A percentile compares a stretch with the other conserved stretches of the same genome.
phyloP scores from a whole-genome alignment of 1,140 invertebrate species.

The Acyrthosiphon pisum region DNA sequence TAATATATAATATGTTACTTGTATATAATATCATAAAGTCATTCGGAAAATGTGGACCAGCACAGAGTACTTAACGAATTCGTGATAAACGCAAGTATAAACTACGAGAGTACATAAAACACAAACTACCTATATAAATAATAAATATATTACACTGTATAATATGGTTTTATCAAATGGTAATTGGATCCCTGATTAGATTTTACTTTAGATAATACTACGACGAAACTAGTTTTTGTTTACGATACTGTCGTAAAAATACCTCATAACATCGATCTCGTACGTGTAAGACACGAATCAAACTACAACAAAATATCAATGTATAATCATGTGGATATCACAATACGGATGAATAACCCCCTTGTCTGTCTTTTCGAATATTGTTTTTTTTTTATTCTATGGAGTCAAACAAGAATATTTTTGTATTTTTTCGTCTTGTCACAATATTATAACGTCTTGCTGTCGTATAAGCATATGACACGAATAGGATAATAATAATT shows the following conservation, averaged over 20 bases:
- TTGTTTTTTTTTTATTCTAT: neutral
- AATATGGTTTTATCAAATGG: neutral
- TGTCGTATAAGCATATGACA: neutral
- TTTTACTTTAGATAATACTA: neutral
- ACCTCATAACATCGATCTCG: slow-evolving; percentile 15
- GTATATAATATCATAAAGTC: neutral
- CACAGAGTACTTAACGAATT: no score
- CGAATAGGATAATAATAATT: neutral
- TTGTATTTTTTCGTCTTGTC: neutral
- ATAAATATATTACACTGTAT: neutral
- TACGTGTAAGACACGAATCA: neutral
- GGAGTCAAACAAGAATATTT: neutral
- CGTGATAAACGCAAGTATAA: neutral
- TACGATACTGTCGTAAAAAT: neutral
- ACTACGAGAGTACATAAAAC: neutral
- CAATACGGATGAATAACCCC: neutral
- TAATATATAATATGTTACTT: neutral
- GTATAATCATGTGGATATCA: neutral
- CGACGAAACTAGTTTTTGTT: slow-evolving; percentile 17
- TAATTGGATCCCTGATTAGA: slow-evolving; percentile 19
- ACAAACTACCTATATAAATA: neutral
- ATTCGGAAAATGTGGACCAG: neutral
- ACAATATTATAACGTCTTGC: neutral
- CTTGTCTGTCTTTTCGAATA: neutral
- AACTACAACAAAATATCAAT: neutral